phyloP scores from a whole-genome alignment of 2,113 vertebrate species.

The Vulpes lagopus region DNA sequence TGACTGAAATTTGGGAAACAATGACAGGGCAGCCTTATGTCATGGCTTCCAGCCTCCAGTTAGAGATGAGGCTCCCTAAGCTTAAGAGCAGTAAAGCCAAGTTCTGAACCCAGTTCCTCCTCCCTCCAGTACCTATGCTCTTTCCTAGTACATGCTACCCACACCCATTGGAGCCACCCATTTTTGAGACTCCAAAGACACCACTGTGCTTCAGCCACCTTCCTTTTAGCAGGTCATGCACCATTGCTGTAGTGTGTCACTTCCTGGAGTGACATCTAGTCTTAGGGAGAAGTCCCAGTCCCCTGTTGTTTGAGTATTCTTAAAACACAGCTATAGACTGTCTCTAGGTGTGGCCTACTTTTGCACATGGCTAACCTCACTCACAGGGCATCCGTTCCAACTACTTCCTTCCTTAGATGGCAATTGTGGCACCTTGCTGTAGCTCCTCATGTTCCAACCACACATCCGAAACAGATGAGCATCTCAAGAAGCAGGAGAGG shows the following conservation, averaged over 20 bases:
- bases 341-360: conserved; percentile 23
- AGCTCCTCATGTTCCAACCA: not conserved
- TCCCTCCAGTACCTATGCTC: not conserved
- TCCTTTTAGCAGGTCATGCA: not conserved
- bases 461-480: not conserved
- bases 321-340: not conserved
- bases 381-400: not conserved
- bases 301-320: not conserved
- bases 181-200: not conserved
- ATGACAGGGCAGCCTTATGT: not conserved
- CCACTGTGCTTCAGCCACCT: not conserved
- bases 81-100: not conserved
- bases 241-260: not conserved
- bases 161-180: not conserved
- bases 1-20: not conserved
- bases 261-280: not conserved
- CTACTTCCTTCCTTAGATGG: conserved; percentile 29
- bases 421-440: not conserved
- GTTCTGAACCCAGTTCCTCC: not conserved
- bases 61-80: not conserved
- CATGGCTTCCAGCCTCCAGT: not conserved
- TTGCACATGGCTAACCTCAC: not conserved
- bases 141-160: not conserved
- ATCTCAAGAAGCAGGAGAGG: not conserved
- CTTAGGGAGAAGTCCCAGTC: not conserved